Percentiles rank a stretch among this genome's conserved stretches.
phyloP scores from a whole-genome alignment of 2,113 vertebrate genomes.

The Gallinago jamesoni region DNA sequence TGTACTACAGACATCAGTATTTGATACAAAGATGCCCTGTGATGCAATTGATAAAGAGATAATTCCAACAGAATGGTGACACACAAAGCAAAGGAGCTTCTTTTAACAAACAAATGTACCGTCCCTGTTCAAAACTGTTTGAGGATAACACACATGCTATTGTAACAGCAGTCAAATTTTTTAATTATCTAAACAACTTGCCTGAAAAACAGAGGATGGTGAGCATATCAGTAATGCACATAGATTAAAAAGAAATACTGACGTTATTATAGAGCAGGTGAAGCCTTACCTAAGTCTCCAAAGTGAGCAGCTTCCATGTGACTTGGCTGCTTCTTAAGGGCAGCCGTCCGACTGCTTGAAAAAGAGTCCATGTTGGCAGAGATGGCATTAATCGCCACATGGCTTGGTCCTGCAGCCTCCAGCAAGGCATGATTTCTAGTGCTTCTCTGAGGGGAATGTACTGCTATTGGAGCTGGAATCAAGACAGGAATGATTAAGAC shows the following conservation, averaged over 20 bases:
- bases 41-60: not conserved
- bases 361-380: constrained; percentile 99
- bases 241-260: fast-evolving
- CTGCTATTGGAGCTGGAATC: constrained; percentile 68
- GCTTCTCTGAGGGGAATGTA: constrained; percentile 86
- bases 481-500: not conserved
- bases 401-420: constrained; percentile 95
- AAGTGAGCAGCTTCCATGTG: constrained; percentile 98
- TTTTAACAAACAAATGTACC: not conserved
- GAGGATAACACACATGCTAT: not conserved
- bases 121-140: not conserved
- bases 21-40: not conserved
- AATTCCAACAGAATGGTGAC: not conserved
- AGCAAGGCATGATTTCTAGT: constrained; percentile 90
- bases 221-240: fast-evolving
- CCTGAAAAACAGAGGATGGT: not conserved
- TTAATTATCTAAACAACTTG: not conserved
- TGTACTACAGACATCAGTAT: fast-evolving
- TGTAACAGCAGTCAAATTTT: not conserved
- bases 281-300: constrained; percentile 89
- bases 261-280: not conserved
- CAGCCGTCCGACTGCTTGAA: constrained; percentile 92
- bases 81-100: not conserved
- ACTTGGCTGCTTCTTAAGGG: constrained; percentile 96
- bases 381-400: constrained; percentile 97